These are phyloP conservation scores for Acanthis flammea DNA, from an alignment of 2,797 vertebrate species.

Conservation along the genomic window DNA sequence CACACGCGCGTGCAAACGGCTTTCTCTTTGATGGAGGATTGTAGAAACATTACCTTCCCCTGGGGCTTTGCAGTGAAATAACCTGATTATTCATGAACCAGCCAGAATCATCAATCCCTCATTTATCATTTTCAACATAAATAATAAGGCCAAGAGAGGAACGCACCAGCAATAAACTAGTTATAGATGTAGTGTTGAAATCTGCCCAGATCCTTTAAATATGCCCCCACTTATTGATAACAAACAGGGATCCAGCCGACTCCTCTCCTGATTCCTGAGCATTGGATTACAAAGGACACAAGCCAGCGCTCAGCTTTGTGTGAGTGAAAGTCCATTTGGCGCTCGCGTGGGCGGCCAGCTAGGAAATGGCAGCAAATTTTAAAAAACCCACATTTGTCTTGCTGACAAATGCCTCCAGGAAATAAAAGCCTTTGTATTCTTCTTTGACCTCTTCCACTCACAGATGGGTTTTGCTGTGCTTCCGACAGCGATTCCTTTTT, in stretches of 20 bases:
- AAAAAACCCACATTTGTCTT: constrained; percentile 14
- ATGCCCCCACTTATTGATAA: constrained; percentile 1
- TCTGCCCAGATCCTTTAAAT: not conserved
- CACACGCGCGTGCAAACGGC: not conserved
- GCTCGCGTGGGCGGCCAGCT: not conserved
- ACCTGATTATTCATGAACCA: constrained; percentile 56
- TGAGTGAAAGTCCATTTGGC: not conserved
- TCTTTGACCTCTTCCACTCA: constrained; percentile 27
- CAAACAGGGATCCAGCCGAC: not conserved
- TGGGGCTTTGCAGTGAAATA: not conserved
- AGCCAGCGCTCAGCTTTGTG: not conserved
- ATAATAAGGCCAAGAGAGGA: not conserved
- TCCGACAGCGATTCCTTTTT: not conserved
- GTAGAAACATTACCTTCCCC: constrained; percentile 35
- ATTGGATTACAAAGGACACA: not conserved
- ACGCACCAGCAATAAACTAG: not conserved
- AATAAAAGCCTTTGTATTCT: constrained; percentile 44
- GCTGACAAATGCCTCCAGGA: constrained; percentile 36
- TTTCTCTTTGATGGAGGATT: not conserved
- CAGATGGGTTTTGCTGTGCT: constrained; percentile 24
- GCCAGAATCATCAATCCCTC: constrained; percentile 56
- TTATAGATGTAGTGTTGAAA: constrained; percentile 4
- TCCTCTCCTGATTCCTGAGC: not conserved
- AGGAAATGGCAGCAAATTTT: not conserved
- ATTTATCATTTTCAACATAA: constrained; percentile 48